Evolutionary conservation across 2,797 vertebrate genomes (phyloP).

Genomic region (Poeciliopsis gracilis): DNA sequence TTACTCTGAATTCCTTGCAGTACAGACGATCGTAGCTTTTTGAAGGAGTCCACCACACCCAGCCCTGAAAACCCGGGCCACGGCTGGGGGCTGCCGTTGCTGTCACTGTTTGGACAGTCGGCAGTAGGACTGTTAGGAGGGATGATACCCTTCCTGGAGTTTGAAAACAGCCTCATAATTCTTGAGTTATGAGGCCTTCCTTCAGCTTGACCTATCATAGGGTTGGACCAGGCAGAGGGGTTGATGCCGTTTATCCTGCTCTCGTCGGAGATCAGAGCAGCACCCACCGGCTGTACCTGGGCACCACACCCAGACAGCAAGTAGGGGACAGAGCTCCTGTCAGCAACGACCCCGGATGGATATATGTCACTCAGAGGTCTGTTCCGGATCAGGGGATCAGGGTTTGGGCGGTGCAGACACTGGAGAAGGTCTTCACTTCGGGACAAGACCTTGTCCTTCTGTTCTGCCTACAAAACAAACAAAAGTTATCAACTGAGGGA

Average conservation of each 20-base stretch:
- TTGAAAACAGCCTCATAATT: constrained; percentile 88
- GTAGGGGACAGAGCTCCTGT: constrained; percentile 51
- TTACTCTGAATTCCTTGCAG: constrained; percentile 91
- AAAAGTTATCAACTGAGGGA: constrained; percentile 23
- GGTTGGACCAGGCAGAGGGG: constrained; percentile 66
- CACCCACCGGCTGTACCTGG: constrained; percentile 57
- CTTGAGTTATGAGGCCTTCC: constrained; percentile 83
- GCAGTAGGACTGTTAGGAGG: constrained; percentile 32
- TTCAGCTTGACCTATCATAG: constrained; percentile 69
- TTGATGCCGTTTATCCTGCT: constrained; percentile 62
- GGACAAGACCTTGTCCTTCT: constrained; percentile 73
- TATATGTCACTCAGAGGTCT: constrained; percentile 68
- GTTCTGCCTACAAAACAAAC: constrained; percentile 78
- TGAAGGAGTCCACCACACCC: constrained; percentile 94
- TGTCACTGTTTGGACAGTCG: constrained; percentile 76
- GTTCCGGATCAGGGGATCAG: constrained; percentile 54
- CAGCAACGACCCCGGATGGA: constrained; percentile 56
- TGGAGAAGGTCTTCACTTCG: constrained; percentile 67
- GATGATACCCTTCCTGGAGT: constrained; percentile 77
- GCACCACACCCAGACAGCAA: constrained; percentile 60
- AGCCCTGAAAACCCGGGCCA: constrained; percentile 89
- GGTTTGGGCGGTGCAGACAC: constrained; percentile 42
- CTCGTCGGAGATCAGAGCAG: constrained; percentile 58
- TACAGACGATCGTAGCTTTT: constrained; percentile 92
- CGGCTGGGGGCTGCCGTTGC: constrained; percentile 67